Conservation (phyloP, 2,113 vertebrate species). For the Nothoprocta perdicaria region DNA sequence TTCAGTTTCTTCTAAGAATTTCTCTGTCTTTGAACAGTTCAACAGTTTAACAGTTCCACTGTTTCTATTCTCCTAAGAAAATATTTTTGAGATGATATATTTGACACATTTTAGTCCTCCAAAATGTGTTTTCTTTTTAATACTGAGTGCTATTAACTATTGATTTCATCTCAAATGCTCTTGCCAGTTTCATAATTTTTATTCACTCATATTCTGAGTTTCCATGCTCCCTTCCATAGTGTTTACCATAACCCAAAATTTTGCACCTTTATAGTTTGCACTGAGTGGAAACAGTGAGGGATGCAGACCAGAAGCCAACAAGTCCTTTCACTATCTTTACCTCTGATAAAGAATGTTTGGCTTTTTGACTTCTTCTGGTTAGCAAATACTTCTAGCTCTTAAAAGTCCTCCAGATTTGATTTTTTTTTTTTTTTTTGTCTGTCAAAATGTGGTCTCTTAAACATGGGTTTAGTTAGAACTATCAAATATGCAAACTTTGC, state of each 20-base stretch:
- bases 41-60: neutral
- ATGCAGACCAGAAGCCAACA: neutral
- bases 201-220: neutral
- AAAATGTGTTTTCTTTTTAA: neutral
- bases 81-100: neutral
- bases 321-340: neutral
- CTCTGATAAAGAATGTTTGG: rapidly evolving
- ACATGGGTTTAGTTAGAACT: neutral
- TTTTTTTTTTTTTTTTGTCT: neutral
- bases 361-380: neutral
- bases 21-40: neutral
- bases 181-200: neutral
- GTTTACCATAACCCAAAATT: neutral
- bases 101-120: neutral
- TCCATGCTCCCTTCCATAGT: neutral
- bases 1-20: neutral
- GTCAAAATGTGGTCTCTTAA: neutral
- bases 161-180: neutral
- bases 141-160: neutral
- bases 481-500: neutral
- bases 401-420: neutral
- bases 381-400: neutral
- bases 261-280: neutral
- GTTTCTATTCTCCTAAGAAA: neutral
- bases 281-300: neutral